These are phyloP conservation scores for Habropoda laboriosa DNA, from an alignment of 1,140 invertebrate species.

Conservation along the genomic window DNA sequence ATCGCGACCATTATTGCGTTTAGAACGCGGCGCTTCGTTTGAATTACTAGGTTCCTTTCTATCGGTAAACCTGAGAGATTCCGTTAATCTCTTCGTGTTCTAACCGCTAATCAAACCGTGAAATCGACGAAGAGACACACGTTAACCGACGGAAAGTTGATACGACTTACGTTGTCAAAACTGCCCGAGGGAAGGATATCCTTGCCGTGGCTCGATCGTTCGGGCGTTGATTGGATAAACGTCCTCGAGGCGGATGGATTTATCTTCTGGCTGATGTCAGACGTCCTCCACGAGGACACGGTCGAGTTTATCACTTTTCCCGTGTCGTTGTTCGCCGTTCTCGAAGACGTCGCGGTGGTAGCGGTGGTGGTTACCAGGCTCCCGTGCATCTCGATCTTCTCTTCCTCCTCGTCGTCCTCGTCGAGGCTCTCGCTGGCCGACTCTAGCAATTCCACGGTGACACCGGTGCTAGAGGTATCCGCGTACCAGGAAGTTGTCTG, in stretches of 20 bases:
- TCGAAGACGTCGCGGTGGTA: background rate
- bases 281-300: constrained; percentile 17
- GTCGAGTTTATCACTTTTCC: constrained; percentile 33
- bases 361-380: too few species aligned
- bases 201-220: background rate
- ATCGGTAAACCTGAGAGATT: background rate
- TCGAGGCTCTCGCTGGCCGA: background rate
- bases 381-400: constrained; percentile 4
- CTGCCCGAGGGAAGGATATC: background rate
- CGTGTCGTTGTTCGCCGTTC: background rate
- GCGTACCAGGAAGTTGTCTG: constrained; percentile 51
- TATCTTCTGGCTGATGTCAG: constrained; percentile 42
- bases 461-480: constrained; percentile 32
- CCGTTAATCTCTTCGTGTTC: background rate
- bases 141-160: background rate
- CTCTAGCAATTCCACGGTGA: background rate
- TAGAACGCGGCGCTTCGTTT: background rate
- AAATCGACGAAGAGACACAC: background rate
- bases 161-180: constrained; percentile 55
- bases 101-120: background rate
- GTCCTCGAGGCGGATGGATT: constrained; percentile 48
- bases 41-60: background rate
- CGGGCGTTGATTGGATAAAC: constrained; percentile 34
- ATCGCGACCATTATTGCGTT: constrained; percentile 30
- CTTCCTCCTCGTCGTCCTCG: constrained; percentile 28